Percentiles rank a stretch among this genome's conserved stretches.
Conservation (phyloP, 2,888 invertebrate species). For the Cheilosia scutellata region DNA sequence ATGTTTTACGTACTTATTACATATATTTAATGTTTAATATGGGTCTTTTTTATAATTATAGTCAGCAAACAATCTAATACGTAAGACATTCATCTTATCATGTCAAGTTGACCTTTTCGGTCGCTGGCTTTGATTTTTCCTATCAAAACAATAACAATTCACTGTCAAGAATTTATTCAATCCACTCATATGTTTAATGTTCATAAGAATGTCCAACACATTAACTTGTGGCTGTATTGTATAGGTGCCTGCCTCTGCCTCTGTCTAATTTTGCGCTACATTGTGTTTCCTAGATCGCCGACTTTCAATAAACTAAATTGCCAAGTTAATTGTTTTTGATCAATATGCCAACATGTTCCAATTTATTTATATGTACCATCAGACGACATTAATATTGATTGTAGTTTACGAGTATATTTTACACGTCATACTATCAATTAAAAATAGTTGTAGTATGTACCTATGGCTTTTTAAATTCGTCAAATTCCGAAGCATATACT, state of each 20-base stretch:
- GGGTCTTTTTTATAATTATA: not conserved
- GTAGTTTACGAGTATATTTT: not conserved
- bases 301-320: slow-evolving; percentile 38
- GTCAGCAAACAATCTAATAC: not conserved
- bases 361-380: slow-evolving; percentile 17
- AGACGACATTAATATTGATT: slow-evolving; percentile 12
- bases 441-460: too few relatives aligned
- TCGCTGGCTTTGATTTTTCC: not conserved
- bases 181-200: not conserved
- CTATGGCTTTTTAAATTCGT: not conserved
- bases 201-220: not conserved
- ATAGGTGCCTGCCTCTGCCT: too few relatives aligned
- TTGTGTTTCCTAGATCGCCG: not conserved
- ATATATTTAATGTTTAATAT: not conserved
- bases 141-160: slow-evolving; percentile 1
- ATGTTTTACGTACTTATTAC: not conserved
- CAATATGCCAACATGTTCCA: not conserved
- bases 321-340: slow-evolving; percentile 41
- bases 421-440: slow-evolving; percentile 8
- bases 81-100: slow-evolving; percentile 24
- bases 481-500: not conserved
- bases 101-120: slow-evolving; percentile 25
- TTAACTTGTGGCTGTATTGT: too few relatives aligned
- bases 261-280: not conserved
- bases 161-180: slow-evolving; percentile 10